A percentile compares a stretch with the other conserved stretches of the same genome.
phyloP scores from a whole-genome alignment of 2,797 vertebrate species.

The Sardinella longiceps region DNA sequence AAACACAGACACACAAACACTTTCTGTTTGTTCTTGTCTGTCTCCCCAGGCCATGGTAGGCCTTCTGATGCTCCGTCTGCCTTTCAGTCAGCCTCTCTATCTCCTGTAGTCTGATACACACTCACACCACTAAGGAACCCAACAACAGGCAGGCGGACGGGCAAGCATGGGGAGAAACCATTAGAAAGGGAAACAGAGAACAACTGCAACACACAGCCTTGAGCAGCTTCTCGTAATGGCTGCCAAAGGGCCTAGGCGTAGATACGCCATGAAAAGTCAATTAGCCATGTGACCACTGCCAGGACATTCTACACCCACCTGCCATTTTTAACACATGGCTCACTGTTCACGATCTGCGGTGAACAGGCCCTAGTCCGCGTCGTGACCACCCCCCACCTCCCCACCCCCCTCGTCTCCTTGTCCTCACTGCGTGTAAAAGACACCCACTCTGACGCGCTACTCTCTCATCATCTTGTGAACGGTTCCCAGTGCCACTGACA shows the following conservation, averaged over 20 bases:
- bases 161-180: neutral
- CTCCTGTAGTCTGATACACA: neutral
- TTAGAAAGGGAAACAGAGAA: neutral
- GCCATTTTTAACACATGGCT: constrained; percentile 48
- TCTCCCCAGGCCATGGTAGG: neutral
- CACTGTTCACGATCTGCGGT: constrained; percentile 29
- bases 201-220: neutral
- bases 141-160: neutral
- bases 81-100: neutral
- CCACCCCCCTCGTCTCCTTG: neutral
- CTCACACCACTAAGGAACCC: neutral
- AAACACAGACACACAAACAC: constrained; percentile 1
- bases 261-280: constrained; percentile 46
- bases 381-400: neutral
- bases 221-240: neutral
- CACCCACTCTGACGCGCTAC: constrained; percentile 9
- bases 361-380: constrained; percentile 31
- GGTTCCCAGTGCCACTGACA: neutral
- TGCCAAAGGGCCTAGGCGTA: constrained; percentile 18
- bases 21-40: neutral
- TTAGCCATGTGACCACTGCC: constrained; percentile 29
- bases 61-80: neutral
- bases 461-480: constrained; percentile 2
- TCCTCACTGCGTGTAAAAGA: neutral
- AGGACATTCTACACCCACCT: constrained; percentile 49